Percentiles rank a stretch among this genome's conserved stretches.
phyloP scores from a whole-genome alignment of 2,888 invertebrate genomes.

The Sinopyrophorus schimmeli region DNA sequence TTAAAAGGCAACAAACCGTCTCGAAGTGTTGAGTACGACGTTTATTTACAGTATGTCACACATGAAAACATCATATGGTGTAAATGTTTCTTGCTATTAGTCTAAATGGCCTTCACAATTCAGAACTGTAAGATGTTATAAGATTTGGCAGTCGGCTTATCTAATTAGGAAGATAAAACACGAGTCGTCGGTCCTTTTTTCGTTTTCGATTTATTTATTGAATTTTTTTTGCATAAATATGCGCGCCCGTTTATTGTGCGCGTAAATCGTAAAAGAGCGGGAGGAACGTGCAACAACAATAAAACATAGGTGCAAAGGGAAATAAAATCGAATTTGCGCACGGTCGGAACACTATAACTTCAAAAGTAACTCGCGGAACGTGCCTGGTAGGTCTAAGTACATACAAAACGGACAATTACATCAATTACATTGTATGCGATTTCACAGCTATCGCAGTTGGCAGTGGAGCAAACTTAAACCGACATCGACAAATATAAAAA shows the following conservation, averaged over 20 bases:
- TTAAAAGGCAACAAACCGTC: slow-evolving; percentile 37
- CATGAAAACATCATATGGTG: not conserved
- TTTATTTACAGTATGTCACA: too few species aligned
- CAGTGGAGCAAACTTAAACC: slow-evolving; percentile 33
- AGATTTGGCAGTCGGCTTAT: too few species aligned
- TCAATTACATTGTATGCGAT: slow-evolving; percentile 46
- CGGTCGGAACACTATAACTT: slow-evolving; percentile 22
- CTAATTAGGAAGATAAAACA: too few species aligned
- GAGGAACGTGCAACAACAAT: slow-evolving; percentile 40
- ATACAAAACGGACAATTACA: slow-evolving; percentile 40
- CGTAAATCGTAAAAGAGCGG: too few species aligned
- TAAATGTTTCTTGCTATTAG: too few species aligned
- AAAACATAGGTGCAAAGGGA: slow-evolving; percentile 27
- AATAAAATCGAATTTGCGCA: slow-evolving; percentile 24
- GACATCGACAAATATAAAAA: slow-evolving; percentile 14
- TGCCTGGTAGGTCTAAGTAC: slow-evolving; percentile 35
- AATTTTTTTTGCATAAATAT: too few species aligned
- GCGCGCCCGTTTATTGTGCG: too few species aligned
- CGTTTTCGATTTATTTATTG: too few species aligned
- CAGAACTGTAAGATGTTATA: too few species aligned
- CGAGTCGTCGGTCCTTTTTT: too few species aligned
- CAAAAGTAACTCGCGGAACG: slow-evolving; percentile 39
- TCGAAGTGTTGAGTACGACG: too few species aligned
- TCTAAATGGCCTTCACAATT: too few species aligned
- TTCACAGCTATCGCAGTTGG: slow-evolving; percentile 43